These are phyloP conservation scores for Lacanobia wlatinum DNA, from an alignment of 2,888 invertebrate species.

Conservation along the genomic window DNA sequence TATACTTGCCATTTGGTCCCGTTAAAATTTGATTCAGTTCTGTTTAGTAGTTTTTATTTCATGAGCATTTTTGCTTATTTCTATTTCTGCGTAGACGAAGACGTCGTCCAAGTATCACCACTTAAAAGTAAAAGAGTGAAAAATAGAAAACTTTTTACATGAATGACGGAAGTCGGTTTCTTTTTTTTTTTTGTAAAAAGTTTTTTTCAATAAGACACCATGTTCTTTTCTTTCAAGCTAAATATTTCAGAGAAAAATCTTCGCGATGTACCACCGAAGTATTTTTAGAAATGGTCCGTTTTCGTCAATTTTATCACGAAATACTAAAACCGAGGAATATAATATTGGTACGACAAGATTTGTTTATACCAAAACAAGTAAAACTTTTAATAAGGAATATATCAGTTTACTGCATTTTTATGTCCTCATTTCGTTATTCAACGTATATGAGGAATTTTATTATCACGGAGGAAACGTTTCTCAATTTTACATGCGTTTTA, in stretches of 20 bases:
- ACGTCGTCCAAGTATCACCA: too few species aligned
- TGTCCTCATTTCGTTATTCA: not conserved
- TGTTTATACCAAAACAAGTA: constrained; percentile 9
- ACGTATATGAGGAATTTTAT: constrained; percentile 5
- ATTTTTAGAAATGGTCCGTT: not conserved
- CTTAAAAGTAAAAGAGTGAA: too few species aligned
- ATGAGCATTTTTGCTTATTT: too few species aligned
- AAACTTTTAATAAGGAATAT: constrained; percentile 33
- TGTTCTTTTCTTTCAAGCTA: too few species aligned
- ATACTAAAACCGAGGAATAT: constrained; percentile 22
- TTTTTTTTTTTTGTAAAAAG: too few species aligned
- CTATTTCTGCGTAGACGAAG: too few species aligned
- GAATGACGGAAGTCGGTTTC: too few species aligned
- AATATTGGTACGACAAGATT: constrained; percentile 13
- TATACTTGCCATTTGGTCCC: too few species aligned
- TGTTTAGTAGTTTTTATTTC: too few species aligned
- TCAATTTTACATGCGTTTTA: not conserved
- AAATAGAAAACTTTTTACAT: too few species aligned
- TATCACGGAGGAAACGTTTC: not conserved
- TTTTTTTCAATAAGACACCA: too few species aligned
- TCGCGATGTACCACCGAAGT: not conserved
- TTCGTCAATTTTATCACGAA: constrained; percentile 11
- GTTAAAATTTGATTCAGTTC: too few species aligned
- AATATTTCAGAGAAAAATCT: constrained; percentile 2
- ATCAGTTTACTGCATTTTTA: constrained; percentile 21